Evolutionary conservation across 2,113 vertebrate species (phyloP).

Genomic region (Psittacus erithacus): DNA sequence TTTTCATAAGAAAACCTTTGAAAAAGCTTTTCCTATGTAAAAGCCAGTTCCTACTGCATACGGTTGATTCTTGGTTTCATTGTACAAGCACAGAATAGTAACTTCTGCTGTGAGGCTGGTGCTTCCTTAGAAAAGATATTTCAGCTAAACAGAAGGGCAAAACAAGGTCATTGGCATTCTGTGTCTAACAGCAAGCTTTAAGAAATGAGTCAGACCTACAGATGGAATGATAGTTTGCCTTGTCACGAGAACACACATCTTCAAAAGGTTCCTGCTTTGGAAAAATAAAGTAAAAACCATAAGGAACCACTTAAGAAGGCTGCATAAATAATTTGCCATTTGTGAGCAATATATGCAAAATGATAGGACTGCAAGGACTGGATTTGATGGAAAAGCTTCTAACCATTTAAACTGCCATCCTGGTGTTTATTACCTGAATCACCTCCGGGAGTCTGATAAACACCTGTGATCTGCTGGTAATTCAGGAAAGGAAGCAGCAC

Average conservation of each 20-base stretch:
- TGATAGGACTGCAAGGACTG: conserved; percentile 66
- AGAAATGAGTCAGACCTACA: conserved; percentile 39
- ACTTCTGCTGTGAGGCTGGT: not conserved
- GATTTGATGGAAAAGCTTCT: conserved; percentile 70
- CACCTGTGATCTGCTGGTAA: conserved; percentile 78
- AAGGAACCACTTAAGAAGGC: conserved; percentile 70
- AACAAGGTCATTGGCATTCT: conserved; percentile 15
- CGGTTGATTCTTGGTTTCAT: not conserved
- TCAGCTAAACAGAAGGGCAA: conserved; percentile 10
- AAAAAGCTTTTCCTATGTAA: not conserved
- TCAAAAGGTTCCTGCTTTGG: conserved; percentile 68
- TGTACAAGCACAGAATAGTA: not conserved
- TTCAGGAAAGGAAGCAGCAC: conserved; percentile 68
- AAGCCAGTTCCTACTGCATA: not conserved
- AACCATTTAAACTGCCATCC: conserved; percentile 71
- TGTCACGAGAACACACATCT: conserved; percentile 55
- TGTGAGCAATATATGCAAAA: conserved; percentile 73
- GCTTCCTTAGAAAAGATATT: not conserved
- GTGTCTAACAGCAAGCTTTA: not conserved
- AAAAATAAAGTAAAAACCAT: conserved; percentile 68
- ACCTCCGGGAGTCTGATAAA: conserved; percentile 70
- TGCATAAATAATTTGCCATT: conserved; percentile 73
- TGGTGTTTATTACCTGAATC: conserved; percentile 72
- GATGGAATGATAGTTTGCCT: conserved; percentile 30
- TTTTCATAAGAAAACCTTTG: not conserved